Percentiles rank a stretch among this genome's conserved stretches.
Conservation (phyloP, 2,113 vertebrate genomes). For the Penelope pileata region DNA sequence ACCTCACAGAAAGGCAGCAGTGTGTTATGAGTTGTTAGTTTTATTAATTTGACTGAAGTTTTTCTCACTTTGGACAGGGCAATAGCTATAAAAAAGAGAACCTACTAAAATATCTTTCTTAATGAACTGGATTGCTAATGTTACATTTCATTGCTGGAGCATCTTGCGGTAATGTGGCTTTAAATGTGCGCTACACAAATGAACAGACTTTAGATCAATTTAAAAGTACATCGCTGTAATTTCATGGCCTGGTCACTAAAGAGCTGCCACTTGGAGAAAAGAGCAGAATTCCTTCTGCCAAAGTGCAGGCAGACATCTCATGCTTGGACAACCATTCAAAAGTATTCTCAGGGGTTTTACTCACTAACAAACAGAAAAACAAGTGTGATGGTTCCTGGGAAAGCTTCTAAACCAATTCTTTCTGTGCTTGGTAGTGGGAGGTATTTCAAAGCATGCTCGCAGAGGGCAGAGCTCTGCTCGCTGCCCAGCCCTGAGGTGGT, state of each 20-base stretch:
- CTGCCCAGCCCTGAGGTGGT: neutral
- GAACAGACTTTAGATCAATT: conserved; percentile 58
- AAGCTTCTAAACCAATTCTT: neutral
- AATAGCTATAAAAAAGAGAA: conserved; percentile 57
- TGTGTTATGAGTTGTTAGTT: conserved; percentile 44
- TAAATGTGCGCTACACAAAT: conserved; percentile 50
- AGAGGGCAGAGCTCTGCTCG: neutral
- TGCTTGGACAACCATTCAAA: neutral
- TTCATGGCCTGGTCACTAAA: conserved; percentile 43
- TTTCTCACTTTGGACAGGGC: conserved; percentile 28
- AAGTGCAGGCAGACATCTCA: neutral
- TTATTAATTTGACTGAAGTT: conserved; percentile 55
- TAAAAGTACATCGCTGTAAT: conserved; percentile 41
- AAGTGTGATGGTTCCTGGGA: neutral
- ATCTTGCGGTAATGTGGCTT: conserved; percentile 37
- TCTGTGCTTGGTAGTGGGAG: neutral
- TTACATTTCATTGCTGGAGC: conserved; percentile 49
- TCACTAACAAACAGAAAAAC: neutral
- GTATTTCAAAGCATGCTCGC: neutral
- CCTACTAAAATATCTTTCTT: conserved; percentile 48
- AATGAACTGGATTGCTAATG: conserved; percentile 60
- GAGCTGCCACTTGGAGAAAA: conserved; percentile 11
- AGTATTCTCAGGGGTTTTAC: neutral
- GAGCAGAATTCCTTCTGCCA: neutral
- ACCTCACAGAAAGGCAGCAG: neutral